Base-by-base conservation (phyloP, 2,797 vertebrate species). In the Enteromius mattozi region DNA sequence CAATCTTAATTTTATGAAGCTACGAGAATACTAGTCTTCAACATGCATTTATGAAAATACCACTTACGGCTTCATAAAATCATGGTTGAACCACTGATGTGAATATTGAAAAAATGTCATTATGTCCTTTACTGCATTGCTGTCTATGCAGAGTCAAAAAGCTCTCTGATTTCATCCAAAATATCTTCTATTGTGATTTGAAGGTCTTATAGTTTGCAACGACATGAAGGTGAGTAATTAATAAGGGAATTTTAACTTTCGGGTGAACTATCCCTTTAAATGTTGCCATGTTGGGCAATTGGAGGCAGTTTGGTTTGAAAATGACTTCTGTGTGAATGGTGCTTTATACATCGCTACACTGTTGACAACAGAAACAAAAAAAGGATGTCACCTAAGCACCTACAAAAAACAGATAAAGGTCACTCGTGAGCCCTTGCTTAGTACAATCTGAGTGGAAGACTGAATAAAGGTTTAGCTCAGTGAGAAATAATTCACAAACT, bases 401-500 rank as follows among this genome's bases (percentile, higher is more conserved):
- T 80, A 85, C 78, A 89, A 84, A 87, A 82, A 86, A 85, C 80
- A 83, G 49, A 81, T 80, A 69, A 68, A 33, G 80, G 86, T 84
- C 84, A 83, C 40, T 68, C 59, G 17, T 42, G 70, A 84, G 70
- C 78, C 56, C 33, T 70, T 47, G 74, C 74, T 78, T 82, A 63
- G 54, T 78, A 61, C 86, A 79, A 83, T 92, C 93, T 93, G 92
- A 93, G 91, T 91, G 89, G 91, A 89, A 87, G 88, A 89, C 90
- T 92, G 92, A 94, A 91, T 92, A 93, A 92, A 93, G 89, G 88
- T 92, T 93, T 92, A 91, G 89, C 90, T 79, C 85, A 83, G 88
- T 90, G 87, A 92, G 88, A 92, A 92, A 93, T 94, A 92, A 93
- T 93, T 94, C 91, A 93, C 85, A 71, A 85, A 89, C 91, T 91